Percentiles rank a stretch among this genome's conserved stretches.
phyloP scores from a whole-genome alignment of 1,140 invertebrate species.

The Pseudomyrmex flavicornis region DNA sequence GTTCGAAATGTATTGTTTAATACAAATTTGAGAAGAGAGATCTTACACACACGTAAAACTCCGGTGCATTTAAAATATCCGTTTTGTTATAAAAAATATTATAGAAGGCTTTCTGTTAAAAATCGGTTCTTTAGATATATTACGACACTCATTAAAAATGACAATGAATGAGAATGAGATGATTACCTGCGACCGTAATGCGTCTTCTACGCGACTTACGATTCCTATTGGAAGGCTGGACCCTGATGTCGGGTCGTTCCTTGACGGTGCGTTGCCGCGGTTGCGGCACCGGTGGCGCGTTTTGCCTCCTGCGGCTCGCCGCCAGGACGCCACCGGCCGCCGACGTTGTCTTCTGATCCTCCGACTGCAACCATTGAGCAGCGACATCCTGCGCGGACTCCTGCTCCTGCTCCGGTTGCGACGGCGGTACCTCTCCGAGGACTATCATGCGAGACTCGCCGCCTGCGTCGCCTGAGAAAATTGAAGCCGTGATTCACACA shows the following conservation, averaged over 20 bases:
- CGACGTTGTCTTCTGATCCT: constrained; percentile 64
- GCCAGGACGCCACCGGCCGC: neutral
- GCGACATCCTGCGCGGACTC: constrained; percentile 83
- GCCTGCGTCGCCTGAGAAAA: constrained; percentile 71
- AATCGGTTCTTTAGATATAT: no score
- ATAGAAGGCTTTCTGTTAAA: no score
- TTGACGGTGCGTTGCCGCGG: constrained; percentile 76
- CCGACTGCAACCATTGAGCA: constrained; percentile 80
- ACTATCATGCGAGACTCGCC: constrained; percentile 82
- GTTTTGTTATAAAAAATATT: no score
- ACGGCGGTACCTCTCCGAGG: constrained; percentile 82
- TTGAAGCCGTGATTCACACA: neutral
- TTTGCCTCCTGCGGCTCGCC: constrained; percentile 47
- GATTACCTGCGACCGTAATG: constrained; percentile 83
- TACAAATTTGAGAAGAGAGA: no score
- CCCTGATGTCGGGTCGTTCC: constrained; percentile 67
- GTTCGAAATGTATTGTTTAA: no score
- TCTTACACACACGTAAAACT: no score
- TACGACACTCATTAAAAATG: constrained; percentile 23
- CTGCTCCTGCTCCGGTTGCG: constrained; percentile 79
- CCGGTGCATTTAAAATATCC: no score
- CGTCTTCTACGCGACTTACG: constrained; percentile 84
- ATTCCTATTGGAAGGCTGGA: constrained; percentile 76
- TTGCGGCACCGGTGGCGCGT: constrained; percentile 76
- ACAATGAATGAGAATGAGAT: constrained; percentile 71